A percentile compares a stretch with the other conserved stretches of the same genome.
These are phyloP conservation scores for Anthopleura xanthogrammica DNA, from an alignment of 92 coral and sea anemone genomes.

Conservation along the genomic window DNA sequence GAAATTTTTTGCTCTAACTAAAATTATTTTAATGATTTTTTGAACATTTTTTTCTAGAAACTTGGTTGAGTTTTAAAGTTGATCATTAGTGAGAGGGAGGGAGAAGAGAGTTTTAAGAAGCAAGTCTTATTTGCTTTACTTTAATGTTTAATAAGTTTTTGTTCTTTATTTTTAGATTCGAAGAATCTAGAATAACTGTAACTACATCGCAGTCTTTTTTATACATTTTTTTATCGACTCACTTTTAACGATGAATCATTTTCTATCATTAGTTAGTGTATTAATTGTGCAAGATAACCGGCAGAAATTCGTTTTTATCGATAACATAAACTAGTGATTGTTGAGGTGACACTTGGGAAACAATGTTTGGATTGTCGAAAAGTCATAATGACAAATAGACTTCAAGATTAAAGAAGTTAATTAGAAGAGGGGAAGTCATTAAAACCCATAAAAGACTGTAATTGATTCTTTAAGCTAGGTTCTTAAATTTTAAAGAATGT, in stretches of 20 bases:
- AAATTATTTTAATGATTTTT: too few relatives aligned
- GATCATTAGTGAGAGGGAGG: neutral
- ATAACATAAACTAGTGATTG: too few relatives aligned
- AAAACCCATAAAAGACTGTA: neutral
- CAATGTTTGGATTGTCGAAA: neutral
- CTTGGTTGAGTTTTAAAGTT: neutral
- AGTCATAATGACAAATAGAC: neutral
- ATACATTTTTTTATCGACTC: neutral
- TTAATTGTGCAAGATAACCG: too few relatives aligned
- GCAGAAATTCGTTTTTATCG: too few relatives aligned
- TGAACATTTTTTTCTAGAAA: too few relatives aligned
- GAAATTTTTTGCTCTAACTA: too few relatives aligned
- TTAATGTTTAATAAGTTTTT: constrained; percentile 9
- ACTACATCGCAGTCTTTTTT: neutral
- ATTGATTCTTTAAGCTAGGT: neutral
- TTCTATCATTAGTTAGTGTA: neutral
- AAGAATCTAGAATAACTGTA: constrained; percentile 17
- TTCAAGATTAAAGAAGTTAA: neutral
- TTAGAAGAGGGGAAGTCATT: neutral
- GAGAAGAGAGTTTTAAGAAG: neutral
- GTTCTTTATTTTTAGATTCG: constrained; percentile 9
- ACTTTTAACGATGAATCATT: neutral
- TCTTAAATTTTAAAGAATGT: neutral
- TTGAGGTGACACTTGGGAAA: neutral
- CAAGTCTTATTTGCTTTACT: constrained; percentile 5